Conservation (phyloP, 2,113 vertebrate species). For the Gymnobelideus leadbeateri region DNA sequence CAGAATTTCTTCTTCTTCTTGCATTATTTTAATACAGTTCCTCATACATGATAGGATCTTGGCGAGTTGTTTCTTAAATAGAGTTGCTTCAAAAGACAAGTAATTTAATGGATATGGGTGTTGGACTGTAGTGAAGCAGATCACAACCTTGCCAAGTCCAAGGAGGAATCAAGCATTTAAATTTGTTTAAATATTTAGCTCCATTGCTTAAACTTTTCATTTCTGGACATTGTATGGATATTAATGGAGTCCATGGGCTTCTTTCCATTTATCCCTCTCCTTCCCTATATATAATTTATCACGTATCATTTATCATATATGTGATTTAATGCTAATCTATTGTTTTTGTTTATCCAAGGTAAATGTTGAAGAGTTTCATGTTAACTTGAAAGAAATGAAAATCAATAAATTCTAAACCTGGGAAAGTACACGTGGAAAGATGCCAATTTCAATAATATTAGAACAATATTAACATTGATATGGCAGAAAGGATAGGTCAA, state of each 20-base stretch:
- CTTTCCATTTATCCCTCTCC: neutral
- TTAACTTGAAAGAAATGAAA: no score
- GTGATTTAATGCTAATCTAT: no score
- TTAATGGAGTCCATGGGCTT: neutral
- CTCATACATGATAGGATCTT: neutral
- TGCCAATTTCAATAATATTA: no score
- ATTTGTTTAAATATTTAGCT: slow-evolving; percentile 49
- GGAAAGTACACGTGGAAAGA: no score
- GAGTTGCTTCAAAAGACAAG: neutral
- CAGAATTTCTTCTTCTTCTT: slow-evolving; percentile 20
- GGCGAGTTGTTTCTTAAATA: neutral
- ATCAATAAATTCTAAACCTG: no score
- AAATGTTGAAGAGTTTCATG: no score
- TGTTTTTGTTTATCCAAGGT: no score
- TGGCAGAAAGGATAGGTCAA: no score
- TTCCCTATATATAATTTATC: neutral
- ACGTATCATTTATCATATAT: no score
- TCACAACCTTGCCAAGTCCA: neutral
- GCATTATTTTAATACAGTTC: neutral
- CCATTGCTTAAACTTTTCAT: slow-evolving; percentile 53
- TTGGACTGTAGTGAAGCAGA: neutral
- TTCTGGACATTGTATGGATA: neutral
- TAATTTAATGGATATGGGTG: neutral
- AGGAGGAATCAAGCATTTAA: neutral
- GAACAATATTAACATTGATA: no score